These are phyloP conservation scores for Neolamprologus cancellatus DNA, from an alignment of 2,113 vertebrate genomes.

Conservation along the genomic window DNA sequence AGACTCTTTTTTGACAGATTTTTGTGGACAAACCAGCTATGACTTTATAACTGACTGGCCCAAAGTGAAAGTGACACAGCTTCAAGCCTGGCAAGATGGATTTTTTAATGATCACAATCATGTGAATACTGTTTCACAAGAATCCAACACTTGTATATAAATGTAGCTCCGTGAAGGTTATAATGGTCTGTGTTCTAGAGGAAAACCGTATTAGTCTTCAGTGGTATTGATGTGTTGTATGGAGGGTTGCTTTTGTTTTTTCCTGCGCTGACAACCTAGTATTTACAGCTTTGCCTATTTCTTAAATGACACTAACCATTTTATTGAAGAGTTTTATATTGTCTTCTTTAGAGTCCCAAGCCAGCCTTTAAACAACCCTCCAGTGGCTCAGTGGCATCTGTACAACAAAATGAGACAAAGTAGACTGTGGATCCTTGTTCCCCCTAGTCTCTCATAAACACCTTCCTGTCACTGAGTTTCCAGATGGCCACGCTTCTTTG, in stretches of 20 bases:
- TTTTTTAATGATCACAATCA: neutral
- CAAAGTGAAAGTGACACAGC: neutral
- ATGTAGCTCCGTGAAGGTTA: neutral
- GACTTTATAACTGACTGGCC: neutral
- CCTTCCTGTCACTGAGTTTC: conserved; percentile 54
- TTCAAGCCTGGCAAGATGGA: neutral
- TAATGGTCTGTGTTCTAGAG: neutral
- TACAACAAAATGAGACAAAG: conserved; percentile 41
- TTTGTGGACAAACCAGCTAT: neutral
- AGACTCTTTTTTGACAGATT: neutral
- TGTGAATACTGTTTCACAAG: neutral
- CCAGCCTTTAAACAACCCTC: neutral
- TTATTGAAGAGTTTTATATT: neutral
- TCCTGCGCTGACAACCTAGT: neutral
- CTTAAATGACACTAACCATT: neutral
- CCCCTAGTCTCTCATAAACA: conserved; percentile 48
- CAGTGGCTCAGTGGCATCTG: conserved; percentile 25
- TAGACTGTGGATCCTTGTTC: conserved; percentile 32
- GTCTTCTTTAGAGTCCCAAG: neutral
- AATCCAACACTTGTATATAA: neutral
- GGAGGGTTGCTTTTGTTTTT: neutral
- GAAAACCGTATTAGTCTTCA: neutral
- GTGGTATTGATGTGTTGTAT: neutral
- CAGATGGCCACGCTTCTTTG: conserved; percentile 62
- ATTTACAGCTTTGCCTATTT: neutral